Evolutionary conservation across 2,888 invertebrate genomes (phyloP), one percentile per base, ranked within the genome.

Genomic region (Ypsolopha scabrella): DNA sequence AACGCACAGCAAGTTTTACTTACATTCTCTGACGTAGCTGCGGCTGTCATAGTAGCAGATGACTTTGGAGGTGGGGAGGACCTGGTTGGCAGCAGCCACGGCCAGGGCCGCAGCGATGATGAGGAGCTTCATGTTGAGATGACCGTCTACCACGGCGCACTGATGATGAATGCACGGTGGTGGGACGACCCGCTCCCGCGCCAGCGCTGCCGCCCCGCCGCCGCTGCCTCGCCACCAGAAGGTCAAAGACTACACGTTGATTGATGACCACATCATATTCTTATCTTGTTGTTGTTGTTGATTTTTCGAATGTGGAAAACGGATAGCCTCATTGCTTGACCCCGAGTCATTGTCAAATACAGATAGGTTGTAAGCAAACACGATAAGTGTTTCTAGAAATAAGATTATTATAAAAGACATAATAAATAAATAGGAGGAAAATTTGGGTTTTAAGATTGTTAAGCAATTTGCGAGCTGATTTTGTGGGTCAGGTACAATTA

Each of bases 41-140:
- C 88, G 90, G 74, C 91, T 90, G 73, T 93, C 90, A 78, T 92
- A 93, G 72, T 90, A 93, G 70, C 93, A 93, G 63, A 93, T 80
- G 48, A 92, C 89, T 79, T 92, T 92, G 64, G 75, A 75, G 53
- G 87, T 87, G 34, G 82, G 70, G 35, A 71, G 64, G 6, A 77
- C 70, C 35, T 80, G 75, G 53, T 68, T 67, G 38, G 78, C 71
- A n/a, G 72, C 62, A 33, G 70, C 77, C 52, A 75, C 63, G 58
- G 79, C 78, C 57, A 77, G 54, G 37, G 24, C 50, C 38, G 50
- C 44, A 8, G 48, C 51, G 54, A 80, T 57, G 50, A 68, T 63
- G 34, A 80, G 60, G 51, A 65, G 58, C 67, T 74, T 75, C 82
- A 80, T 83, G 58, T 45, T 62, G 56, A 52, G 45, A 58, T 65